Conservation (phyloP, 2,888 invertebrate species). For the Cremastinae sp. region DNA sequence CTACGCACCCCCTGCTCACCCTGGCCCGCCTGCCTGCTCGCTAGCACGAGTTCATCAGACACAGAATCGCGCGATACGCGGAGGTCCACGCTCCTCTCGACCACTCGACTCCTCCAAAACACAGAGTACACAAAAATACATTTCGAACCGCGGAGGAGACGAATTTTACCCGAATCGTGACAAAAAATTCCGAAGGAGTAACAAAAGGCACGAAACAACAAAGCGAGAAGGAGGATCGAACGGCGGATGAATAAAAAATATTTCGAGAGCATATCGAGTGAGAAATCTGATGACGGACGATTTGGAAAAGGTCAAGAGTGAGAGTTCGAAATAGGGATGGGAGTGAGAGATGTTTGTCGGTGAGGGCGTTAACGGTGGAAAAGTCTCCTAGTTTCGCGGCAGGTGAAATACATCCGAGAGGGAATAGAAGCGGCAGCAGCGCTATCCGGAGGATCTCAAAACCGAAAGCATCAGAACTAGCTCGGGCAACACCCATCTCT, state of each 20-base stretch:
- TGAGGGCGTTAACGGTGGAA: conserved; percentile 42
- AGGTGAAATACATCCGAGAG: conserved; percentile 41
- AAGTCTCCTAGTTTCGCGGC: conserved; percentile 12
- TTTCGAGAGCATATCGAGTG: not conserved
- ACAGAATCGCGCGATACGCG: conserved; percentile 71
- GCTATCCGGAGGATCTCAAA: conserved; percentile 39
- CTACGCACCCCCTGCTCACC: conserved; percentile 40
- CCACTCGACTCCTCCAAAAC: conserved; percentile 13
- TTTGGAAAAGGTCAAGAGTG: not conserved
- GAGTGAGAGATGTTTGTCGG: not conserved
- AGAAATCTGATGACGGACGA: not conserved
- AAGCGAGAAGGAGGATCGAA: too few species aligned
- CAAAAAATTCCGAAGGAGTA: too few species aligned
- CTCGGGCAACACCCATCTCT: conserved; percentile 58
- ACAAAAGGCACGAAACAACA: too few species aligned
- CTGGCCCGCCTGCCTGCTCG: conserved; percentile 47
- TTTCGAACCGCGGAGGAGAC: not conserved
- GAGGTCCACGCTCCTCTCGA: conserved; percentile 66
- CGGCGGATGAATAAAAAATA: too few species aligned
- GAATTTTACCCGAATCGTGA: not conserved
- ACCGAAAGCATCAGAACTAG: conserved; percentile 50
- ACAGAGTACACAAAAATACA: conserved; percentile 5
- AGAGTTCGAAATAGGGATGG: not conserved
- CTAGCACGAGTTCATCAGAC: conserved; percentile 65
- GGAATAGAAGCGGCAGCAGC: conserved; percentile 44